phyloP scores from a whole-genome alignment of 64 coral and sea anemone genomes.

The Stylophora pistillata region DNA sequence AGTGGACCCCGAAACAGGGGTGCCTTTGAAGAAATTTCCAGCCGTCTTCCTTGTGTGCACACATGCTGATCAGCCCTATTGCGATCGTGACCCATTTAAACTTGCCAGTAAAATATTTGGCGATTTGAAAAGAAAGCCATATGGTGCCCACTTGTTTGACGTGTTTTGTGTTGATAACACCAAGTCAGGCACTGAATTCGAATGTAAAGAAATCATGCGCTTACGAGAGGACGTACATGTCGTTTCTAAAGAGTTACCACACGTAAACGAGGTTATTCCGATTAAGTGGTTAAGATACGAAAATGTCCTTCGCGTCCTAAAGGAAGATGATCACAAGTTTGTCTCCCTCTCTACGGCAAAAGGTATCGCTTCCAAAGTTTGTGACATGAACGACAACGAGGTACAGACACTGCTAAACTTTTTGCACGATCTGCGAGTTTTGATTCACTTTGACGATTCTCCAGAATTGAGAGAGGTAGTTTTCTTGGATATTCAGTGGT shows the following conservation, averaged over 20 bases:
- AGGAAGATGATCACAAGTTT: not conserved
- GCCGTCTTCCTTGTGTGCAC: not conserved
- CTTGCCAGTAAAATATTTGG: not conserved
- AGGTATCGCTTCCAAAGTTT: not conserved
- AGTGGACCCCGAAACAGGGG: not conserved
- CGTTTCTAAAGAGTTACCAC: not conserved
- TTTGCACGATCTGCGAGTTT: constrained; percentile 9
- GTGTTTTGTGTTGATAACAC: constrained; percentile 26
- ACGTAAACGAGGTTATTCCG: not conserved
- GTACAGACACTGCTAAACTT: constrained; percentile 14
- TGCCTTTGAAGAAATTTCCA: not conserved
- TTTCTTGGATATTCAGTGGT: not conserved
- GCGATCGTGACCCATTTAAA: not conserved
- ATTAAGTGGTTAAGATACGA: constrained; percentile 5
- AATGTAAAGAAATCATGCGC: not conserved
- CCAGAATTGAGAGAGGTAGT: not conserved
- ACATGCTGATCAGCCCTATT: not conserved
- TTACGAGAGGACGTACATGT: not conserved
- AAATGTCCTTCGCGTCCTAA: not conserved
- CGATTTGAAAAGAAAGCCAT: not conserved
- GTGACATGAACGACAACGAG: not conserved
- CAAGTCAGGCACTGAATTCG: not conserved
- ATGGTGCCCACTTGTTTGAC: not conserved
- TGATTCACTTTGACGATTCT: not conserved
- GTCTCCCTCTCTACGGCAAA: not conserved